Percentiles rank a stretch among this genome's conserved stretches.
phyloP scores from a whole-genome alignment of 2,113 vertebrate genomes.

The Fulica atra region DNA sequence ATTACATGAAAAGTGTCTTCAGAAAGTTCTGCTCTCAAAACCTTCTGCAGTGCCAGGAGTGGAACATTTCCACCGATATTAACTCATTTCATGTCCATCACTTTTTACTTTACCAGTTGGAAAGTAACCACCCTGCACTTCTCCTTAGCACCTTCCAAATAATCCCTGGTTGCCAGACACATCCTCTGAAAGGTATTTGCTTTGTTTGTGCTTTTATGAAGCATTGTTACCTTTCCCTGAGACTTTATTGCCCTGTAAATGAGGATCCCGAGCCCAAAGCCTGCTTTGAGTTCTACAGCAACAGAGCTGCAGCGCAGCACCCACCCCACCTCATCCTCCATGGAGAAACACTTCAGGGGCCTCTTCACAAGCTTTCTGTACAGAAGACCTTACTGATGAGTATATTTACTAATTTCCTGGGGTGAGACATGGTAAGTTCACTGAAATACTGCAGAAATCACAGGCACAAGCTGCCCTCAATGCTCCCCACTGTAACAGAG shows the following conservation, averaged over 20 bases:
- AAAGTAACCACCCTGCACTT: neutral
- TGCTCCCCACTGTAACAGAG: accelerated
- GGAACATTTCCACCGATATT: neutral
- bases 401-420: neutral
- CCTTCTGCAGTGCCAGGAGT: neutral
- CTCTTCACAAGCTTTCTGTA: neutral
- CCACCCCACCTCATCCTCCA: neutral
- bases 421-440: neutral
- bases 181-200: neutral
- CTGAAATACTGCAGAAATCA: neutral
- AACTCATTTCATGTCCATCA: neutral
- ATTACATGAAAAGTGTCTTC: neutral
- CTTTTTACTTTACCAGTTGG: neutral
- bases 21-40: neutral
- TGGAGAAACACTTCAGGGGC: neutral
- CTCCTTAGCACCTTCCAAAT: neutral
- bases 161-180: neutral
- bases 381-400: neutral
- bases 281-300: neutral
- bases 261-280: neutral
- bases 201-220: neutral
- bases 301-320: neutral
- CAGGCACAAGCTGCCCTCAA: neutral
- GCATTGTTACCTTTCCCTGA: neutral
- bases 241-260: neutral